Conservation (phyloP, 1,140 invertebrate species). For the Drosophila triauraria region DNA sequence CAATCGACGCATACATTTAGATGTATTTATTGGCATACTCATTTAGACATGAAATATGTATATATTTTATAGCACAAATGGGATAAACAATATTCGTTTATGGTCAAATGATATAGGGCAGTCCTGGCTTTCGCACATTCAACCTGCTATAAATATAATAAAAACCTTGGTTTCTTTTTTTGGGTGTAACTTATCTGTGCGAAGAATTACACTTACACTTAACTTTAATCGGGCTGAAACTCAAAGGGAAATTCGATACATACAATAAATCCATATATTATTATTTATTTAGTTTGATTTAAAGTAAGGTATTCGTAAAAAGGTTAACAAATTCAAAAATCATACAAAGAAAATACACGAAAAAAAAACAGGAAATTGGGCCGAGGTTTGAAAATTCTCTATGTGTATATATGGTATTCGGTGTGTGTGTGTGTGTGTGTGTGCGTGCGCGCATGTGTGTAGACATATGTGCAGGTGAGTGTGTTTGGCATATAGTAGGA, state of each 20-base stretch:
- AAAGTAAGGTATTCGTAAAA: constrained; percentile 53
- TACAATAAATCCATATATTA: constrained; percentile 52
- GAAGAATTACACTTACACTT: constrained; percentile 50
- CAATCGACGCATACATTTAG: constrained; percentile 69
- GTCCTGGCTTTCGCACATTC: constrained; percentile 33
- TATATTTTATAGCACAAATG: constrained; percentile 61
- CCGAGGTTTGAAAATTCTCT: constrained; percentile 79
- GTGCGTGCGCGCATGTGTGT: constrained; percentile 44
- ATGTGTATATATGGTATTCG: constrained; percentile 21
- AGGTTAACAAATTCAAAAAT: constrained; percentile 55
- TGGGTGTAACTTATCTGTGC: constrained; percentile 82
- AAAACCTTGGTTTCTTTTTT: constrained; percentile 40
- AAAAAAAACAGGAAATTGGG: constrained; percentile 85
- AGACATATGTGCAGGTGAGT: constrained; percentile 47
- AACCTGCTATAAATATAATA: constrained; percentile 3
- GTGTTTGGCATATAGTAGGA: constrained; percentile 39
- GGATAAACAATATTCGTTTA: constrained; percentile 40
- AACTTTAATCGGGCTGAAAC: constrained; percentile 43
- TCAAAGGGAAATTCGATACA: constrained; percentile 50
- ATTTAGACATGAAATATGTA: constrained; percentile 28
- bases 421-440: constrained; percentile 19
- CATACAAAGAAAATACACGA: constrained; percentile 37
- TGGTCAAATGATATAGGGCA: constrained; percentile 36
- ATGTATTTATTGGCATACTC: constrained; percentile 38
- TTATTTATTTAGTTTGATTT: constrained; percentile 26